Conservation (phyloP, 2,797 vertebrate genomes). For the Lepidocolaptes lacrymiger region DNA sequence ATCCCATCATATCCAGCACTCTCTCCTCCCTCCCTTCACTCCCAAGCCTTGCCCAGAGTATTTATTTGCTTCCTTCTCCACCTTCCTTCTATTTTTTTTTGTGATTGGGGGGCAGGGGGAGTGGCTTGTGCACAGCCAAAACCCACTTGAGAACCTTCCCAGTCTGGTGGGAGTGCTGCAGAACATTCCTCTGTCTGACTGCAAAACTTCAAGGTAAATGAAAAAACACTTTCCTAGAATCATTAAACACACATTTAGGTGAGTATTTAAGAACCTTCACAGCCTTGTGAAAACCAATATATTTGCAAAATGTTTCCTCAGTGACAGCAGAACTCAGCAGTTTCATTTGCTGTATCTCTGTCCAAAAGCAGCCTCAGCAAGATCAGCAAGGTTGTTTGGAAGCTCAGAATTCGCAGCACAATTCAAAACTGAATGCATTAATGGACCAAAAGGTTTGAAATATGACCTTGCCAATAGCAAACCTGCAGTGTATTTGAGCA, state of each 20-base stretch:
- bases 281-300: neutral
- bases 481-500: neutral
- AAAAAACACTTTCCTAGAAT: conserved; percentile 18
- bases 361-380: conserved; percentile 53
- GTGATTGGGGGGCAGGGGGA: too few relatives aligned
- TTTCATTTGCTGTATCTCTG: neutral
- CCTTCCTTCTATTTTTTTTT: neutral
- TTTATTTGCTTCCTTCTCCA: neutral
- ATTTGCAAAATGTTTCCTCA: conserved; percentile 46
- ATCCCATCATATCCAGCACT: neutral
- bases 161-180: neutral
- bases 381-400: conserved; percentile 5
- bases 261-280: conserved; percentile 45
- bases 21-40: neutral
- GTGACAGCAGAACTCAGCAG: conserved; percentile 32
- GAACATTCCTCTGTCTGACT: conserved; percentile 20
- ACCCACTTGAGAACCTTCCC: neutral
- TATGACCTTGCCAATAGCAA: neutral
- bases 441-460: neutral
- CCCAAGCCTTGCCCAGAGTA: neutral
- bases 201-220: conserved; percentile 22
- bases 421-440: neutral
- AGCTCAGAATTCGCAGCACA: conserved; percentile 7
- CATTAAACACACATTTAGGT: conserved; percentile 36
- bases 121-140: neutral